phyloP scores from a whole-genome alignment of 2,888 invertebrate genomes.

The Agapetus fuscipes region DNA sequence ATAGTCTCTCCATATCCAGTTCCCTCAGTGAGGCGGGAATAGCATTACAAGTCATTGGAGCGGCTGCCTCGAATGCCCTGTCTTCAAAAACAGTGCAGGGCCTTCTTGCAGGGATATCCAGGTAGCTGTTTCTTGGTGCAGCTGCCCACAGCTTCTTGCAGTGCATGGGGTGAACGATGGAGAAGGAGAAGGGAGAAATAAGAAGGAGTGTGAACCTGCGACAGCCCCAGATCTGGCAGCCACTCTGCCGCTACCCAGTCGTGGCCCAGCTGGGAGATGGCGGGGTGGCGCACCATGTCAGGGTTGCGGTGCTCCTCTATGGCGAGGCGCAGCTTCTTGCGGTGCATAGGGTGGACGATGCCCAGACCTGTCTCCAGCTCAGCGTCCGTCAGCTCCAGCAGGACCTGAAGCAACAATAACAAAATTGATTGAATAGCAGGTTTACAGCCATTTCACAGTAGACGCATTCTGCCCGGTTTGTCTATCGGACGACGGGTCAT shows the following conservation, averaged over 20 bases:
- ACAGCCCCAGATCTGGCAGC: slow-evolving; percentile 83
- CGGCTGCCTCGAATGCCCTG: too few relatives aligned
- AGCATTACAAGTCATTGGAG: too few relatives aligned
- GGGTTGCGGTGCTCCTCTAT: slow-evolving; percentile 89
- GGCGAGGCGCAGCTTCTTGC: slow-evolving; percentile 84
- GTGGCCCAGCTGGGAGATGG: slow-evolving; percentile 78
- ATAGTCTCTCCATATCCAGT: too few relatives aligned
- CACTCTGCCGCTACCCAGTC: slow-evolving; percentile 92
- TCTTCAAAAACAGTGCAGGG: too few relatives aligned
- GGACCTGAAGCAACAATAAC: slow-evolving; percentile 66
- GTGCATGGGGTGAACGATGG: slow-evolving; percentile 87
- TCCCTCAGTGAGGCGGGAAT: too few relatives aligned
- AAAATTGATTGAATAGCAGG: slow-evolving; percentile 47
- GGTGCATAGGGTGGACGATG: slow-evolving; percentile 86
- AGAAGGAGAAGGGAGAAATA: too few relatives aligned
- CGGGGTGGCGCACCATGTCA: slow-evolving; percentile 76
- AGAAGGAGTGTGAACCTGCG: slow-evolving; percentile 58
- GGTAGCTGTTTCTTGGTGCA: slow-evolving; percentile 85
- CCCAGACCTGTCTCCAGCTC: slow-evolving; percentile 87
- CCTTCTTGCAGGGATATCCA: slow-evolving; percentile 77
- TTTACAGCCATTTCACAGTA: too few relatives aligned
- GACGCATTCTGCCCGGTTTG: too few relatives aligned
- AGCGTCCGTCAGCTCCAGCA: slow-evolving; percentile 83
- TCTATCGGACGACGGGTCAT: too few relatives aligned
- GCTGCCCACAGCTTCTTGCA: slow-evolving; percentile 86